These are phyloP conservation scores for Octonoba sinensis DNA, from an alignment of 2,888 invertebrate species.

Conservation along the genomic window DNA sequence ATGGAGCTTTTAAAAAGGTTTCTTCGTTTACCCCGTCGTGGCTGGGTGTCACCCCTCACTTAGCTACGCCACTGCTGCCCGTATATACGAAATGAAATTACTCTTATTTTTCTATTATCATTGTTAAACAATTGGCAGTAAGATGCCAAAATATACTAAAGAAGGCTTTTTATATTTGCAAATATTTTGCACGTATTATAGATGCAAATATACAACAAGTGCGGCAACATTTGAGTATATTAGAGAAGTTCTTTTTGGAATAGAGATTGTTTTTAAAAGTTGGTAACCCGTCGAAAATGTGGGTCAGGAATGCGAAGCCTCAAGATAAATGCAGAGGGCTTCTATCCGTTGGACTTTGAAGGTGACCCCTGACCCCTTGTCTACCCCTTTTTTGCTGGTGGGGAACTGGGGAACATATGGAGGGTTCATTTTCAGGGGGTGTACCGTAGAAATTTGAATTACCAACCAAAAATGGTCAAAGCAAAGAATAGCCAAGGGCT, in stretches of 20 bases:
- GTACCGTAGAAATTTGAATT: conserved; percentile 9
- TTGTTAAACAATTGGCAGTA: too few species aligned
- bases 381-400: conserved; percentile 38
- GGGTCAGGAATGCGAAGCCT: conserved; percentile 17
- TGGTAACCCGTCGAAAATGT: conserved; percentile 29
- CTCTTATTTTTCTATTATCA: too few species aligned
- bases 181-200: too few species aligned
- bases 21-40: too few species aligned
- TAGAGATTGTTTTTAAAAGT: conserved; percentile 9
- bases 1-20: too few species aligned
- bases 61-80: too few species aligned
- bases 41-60: too few species aligned
- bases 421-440: conserved; percentile 1
- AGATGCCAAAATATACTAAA: too few species aligned
- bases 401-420: neutral
- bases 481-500: neutral
- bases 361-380: conserved; percentile 12
- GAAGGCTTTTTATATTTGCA: too few species aligned
- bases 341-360: neutral
- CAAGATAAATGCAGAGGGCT: conserved; percentile 13
- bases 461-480: conserved; percentile 15
- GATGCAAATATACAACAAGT: too few species aligned
- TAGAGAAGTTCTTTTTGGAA: neutral
- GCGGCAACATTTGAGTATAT: too few species aligned
- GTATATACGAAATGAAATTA: too few species aligned